phyloP scores from a whole-genome alignment of 2,113 vertebrate genomes.

The Anguilla rostrata region DNA sequence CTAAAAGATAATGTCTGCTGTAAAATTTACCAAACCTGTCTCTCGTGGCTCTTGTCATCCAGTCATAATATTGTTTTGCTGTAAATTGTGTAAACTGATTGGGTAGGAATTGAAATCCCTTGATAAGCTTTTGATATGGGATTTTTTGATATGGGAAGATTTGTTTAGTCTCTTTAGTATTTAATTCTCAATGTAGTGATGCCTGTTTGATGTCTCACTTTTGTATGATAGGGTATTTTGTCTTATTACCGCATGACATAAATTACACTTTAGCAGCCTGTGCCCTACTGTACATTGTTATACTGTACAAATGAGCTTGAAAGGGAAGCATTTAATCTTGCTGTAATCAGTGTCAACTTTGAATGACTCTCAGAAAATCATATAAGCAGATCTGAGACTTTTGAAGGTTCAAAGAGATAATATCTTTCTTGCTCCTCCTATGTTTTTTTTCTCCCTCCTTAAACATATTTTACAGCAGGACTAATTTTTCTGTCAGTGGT shows the following conservation, averaged over 20 bases:
- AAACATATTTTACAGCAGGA: background rate
- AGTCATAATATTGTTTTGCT: background rate
- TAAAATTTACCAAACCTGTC: background rate
- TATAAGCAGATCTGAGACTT: background rate
- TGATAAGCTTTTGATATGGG: background rate
- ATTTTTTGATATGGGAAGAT: background rate
- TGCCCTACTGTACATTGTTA: background rate
- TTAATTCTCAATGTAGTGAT: background rate
- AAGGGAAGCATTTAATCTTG: background rate
- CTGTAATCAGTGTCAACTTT: background rate
- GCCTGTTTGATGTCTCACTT: slow-evolving; percentile 5
- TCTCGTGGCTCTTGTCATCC: background rate
- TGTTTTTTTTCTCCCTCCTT: background rate
- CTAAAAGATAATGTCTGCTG: background rate
- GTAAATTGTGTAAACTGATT: background rate
- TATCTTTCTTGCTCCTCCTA: background rate
- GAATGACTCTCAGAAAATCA: slow-evolving; percentile 15
- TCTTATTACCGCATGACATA: background rate
- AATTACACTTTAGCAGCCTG: background rate
- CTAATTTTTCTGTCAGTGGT: background rate
- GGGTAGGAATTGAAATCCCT: background rate
- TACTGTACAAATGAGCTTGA: background rate
- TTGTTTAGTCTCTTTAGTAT: slow-evolving; percentile 6
- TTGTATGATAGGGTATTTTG: background rate
- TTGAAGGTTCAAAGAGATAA: slow-evolving; percentile 5